Base-by-base conservation (phyloP, 2,113 vertebrate genomes). In the Nettapus auritus region DNA sequence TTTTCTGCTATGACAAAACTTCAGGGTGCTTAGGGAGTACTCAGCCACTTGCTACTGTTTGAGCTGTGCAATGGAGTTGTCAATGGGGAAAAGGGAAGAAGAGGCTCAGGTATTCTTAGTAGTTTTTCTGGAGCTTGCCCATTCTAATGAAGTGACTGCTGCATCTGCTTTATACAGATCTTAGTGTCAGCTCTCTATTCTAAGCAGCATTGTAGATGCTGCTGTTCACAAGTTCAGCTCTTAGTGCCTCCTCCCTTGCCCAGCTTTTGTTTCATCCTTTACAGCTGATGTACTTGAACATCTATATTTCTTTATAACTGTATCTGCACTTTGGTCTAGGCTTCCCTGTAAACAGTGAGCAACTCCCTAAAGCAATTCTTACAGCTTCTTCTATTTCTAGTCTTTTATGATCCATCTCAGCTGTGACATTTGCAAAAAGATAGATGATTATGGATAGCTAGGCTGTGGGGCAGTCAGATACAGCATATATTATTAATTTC, bases 401-500 rank as follows among this genome's bases (percentile, higher is more conserved):
- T 78, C 63, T 93, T 82, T 77, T 94, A 80, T 83, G 85, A 88
- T 93, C 40, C 84, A 68, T 66, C 71, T 86, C 60, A 88, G 31
- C 75, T 78, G 79, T 95, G 82, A 91, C 59, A 81, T 66, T 86
- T 96, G 82, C 63, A 87, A 95, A 94, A 96, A 86, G 87, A 77
- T 73, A 93, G 91, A 94, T 83, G 28, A 77, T 93, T 88, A 88
- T 85, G 60, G 87, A 91, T 93, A 77, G 85, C 75, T 89, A 34
- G 71, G 60, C 90, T 95, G 78, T 89, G 75, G 91, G 94, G 93
- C 95, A 87, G 75, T 88, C 76, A 93, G 73, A 68, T 57, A 79
- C 40, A 42, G 46, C 36, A 88, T 70, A 12, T 89, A 89, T 93
- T 95, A 96, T 94, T 94, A 92, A 94, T 85, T 94, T 89, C 38